Percentiles rank a stretch among this genome's conserved stretches.
Conservation (phyloP, 2,113 vertebrate genomes). For the Diadophis punctatus region DNA sequence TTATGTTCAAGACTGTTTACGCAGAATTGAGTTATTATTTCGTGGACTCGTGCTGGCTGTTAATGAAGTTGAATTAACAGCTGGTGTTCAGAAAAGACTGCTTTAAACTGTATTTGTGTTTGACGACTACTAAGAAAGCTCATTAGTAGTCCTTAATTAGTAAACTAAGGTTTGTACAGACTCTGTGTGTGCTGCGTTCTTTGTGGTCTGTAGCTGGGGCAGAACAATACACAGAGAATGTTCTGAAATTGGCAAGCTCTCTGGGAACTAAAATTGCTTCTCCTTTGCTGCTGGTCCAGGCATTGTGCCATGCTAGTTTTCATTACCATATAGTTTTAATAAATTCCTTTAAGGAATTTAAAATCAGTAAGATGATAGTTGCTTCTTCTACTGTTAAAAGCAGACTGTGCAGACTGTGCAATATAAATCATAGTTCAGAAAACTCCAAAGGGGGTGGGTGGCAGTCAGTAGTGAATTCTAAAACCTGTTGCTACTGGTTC, state of each 20-base stretch:
- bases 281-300: slow-evolving; percentile 15
- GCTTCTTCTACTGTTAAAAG: not conserved
- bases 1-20: too few relatives aligned
- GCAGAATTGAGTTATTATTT: too few relatives aligned
- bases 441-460: not conserved
- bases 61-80: too few relatives aligned
- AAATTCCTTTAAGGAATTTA: slow-evolving; percentile 17
- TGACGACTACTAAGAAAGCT: too few relatives aligned
- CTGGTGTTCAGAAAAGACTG: too few relatives aligned
- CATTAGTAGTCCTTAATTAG: too few relatives aligned
- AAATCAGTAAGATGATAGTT: not conserved
- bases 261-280: slow-evolving; percentile 15
- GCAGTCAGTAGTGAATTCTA: not conserved
- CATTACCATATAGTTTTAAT: slow-evolving; percentile 16
- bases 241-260: slow-evolving; percentile 23
- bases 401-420: not conserved
- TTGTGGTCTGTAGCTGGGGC: too few relatives aligned
- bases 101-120: too few relatives aligned
- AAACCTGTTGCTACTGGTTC: too few relatives aligned
- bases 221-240: not conserved
- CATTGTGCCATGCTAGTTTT: not conserved
- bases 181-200: too few relatives aligned
- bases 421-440: not conserved
- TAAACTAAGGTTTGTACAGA: too few relatives aligned
- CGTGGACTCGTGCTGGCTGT: too few relatives aligned